These are phyloP conservation scores for Pipistrellus pipistrellus DNA, from an alignment of 2,797 vertebrate species.

Conservation along the genomic window DNA sequence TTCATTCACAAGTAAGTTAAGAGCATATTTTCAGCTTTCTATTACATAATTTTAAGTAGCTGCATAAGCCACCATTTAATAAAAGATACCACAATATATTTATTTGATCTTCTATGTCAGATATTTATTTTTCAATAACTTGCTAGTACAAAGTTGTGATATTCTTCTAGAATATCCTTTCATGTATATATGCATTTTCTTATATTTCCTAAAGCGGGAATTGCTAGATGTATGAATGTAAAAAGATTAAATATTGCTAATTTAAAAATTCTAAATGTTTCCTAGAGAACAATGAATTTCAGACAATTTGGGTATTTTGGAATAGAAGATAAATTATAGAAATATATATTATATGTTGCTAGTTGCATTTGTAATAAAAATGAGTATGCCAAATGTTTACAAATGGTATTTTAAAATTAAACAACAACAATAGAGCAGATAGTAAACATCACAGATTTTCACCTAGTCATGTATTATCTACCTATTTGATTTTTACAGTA, in stretches of 20 bases:
- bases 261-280: neutral
- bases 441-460: neutral
- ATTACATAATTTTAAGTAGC: neutral
- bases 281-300: neutral
- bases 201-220: neutral
- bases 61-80: neutral
- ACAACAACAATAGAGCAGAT: neutral
- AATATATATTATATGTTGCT: neutral
- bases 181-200: neutral
- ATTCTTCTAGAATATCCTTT: constrained; percentile 29
- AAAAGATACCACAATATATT: neutral
- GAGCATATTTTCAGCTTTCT: neutral
- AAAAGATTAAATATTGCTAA: neutral
- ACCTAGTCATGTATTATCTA: neutral
- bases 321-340: neutral
- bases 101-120: neutral
- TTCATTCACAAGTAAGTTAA: neutral
- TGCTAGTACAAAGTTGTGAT: neutral
- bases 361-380: constrained; percentile 36
- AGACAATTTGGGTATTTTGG: neutral
- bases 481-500: neutral
- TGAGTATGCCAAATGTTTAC: neutral
- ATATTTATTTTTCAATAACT: neutral
- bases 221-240: neutral
- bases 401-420: constrained; percentile 13